A percentile compares a stretch with the other conserved stretches of the same genome.
phyloP scores from a whole-genome alignment of 2,113 vertebrate species.

The Machaerirhynchus nigripectus region DNA sequence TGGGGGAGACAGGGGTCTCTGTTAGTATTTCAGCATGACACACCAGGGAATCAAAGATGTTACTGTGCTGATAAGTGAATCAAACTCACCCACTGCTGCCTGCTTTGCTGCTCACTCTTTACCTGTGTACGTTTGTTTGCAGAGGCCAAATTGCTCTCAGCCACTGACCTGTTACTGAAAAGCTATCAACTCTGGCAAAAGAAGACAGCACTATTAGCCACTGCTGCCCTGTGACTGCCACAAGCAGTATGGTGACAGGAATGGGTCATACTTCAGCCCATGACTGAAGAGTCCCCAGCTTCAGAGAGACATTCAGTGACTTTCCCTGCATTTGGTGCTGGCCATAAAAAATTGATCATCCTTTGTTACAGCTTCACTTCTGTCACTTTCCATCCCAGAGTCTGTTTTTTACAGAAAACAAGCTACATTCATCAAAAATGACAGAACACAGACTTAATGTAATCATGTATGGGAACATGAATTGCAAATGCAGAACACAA shows the following conservation, averaged over 20 bases:
- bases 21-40: background rate
- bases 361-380: slow-evolving; percentile 92
- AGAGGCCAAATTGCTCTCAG: background rate
- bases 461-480: slow-evolving; percentile 93
- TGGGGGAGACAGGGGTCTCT: background rate
- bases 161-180: background rate
- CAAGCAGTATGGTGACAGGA: background rate
- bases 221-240: background rate
- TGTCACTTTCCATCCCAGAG: slow-evolving; percentile 92
- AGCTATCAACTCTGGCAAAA: background rate
- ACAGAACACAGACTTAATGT: slow-evolving; percentile 97
- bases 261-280: background rate
- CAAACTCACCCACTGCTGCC: background rate
- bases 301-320: slow-evolving; percentile 25
- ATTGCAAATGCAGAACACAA: slow-evolving; percentile 87
- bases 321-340: slow-evolving; percentile 52
- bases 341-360: slow-evolving; percentile 90
- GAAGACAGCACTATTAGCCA: background rate
- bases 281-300: background rate
- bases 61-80: background rate
- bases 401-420: slow-evolving; percentile 92
- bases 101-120: background rate
- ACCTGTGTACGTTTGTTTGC: background rate
- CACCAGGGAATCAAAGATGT: background rate
- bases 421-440: slow-evolving; percentile 94